Percentiles rank a stretch among this genome's conserved stretches.
Evolutionary conservation across 2,797 vertebrate genomes (phyloP).

Genomic region (Acestrorhynchus altus): DNA sequence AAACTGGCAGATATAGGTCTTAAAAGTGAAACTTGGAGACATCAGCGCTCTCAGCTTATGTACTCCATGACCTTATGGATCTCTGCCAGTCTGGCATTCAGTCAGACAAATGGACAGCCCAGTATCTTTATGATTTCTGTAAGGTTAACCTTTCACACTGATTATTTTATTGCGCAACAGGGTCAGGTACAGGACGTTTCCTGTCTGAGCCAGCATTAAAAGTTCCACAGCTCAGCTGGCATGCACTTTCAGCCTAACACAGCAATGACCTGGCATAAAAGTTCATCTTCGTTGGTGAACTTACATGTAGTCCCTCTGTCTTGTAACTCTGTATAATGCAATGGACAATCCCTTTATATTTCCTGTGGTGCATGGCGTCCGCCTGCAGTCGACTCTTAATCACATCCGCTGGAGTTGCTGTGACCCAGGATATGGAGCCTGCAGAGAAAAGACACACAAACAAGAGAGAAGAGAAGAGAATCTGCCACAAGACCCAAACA

Average conservation of each 20-base stretch:
- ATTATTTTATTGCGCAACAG: not conserved
- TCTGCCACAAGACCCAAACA: too few species aligned
- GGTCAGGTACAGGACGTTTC: not conserved
- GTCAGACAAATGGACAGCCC: not conserved
- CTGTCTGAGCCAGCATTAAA: not conserved
- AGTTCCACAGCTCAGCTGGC: not conserved
- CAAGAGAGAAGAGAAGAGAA: not conserved
- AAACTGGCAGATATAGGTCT: too few species aligned
- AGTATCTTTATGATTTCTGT: not conserved
- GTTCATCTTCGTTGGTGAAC: slow-evolving; percentile 41
- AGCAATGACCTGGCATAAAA: not conserved
- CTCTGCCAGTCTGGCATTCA: not conserved
- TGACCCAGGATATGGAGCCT: slow-evolving; percentile 96
- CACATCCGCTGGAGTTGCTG: slow-evolving; percentile 92
- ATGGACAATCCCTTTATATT: slow-evolving; percentile 89
- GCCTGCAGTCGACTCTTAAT: slow-evolving; percentile 96
- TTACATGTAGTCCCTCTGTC: slow-evolving; percentile 90
- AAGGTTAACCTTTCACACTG: not conserved
- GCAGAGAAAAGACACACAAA: slow-evolving; percentile 32
- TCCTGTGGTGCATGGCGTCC: slow-evolving; percentile 86
- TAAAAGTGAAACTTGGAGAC: too few species aligned
- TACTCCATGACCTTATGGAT: not conserved
- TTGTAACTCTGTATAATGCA: slow-evolving; percentile 92
- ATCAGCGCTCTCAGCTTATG: not conserved
- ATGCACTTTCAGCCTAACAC: not conserved